These are phyloP conservation scores for Tapirus indicus DNA, from an alignment of 2,797 vertebrate genomes.

Conservation along the genomic window DNA sequence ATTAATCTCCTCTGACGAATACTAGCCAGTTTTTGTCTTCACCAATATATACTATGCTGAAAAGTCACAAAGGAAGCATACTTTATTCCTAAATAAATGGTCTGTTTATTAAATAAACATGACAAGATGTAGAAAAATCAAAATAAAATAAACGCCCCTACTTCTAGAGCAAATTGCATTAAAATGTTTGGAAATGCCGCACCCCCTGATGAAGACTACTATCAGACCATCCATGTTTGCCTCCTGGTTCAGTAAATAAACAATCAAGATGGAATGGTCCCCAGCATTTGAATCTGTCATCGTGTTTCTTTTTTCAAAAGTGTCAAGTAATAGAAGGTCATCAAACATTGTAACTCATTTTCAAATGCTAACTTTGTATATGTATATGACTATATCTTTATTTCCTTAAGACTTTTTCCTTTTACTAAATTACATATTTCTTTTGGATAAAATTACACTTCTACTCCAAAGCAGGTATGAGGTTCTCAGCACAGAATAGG, in stretches of 20 bases:
- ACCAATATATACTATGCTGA: not conserved
- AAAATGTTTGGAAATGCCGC: not conserved
- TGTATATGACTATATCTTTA: not conserved
- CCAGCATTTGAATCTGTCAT: not conserved
- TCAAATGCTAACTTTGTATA: not conserved
- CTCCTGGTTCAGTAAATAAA: slow-evolving; percentile 16
- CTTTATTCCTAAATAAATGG: not conserved
- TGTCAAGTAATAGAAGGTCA: not conserved
- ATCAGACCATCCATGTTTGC: not conserved
- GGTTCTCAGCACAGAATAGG: not conserved
- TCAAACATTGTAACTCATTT: not conserved
- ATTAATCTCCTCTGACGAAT: not conserved
- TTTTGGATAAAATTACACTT: not conserved
- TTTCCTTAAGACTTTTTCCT: not conserved
- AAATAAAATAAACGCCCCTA: not conserved
- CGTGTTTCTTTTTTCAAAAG: not conserved
- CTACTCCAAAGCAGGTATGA: not conserved
- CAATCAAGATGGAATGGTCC: not conserved
- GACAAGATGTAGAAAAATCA: not conserved
- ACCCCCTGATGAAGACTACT: not conserved
- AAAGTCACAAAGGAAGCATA: not conserved
- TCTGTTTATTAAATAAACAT: not conserved
- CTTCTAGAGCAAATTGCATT: not conserved
- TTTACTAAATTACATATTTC: not conserved
- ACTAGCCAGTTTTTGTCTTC: not conserved